Conservation (phyloP, 1,140 invertebrate genomes). For the Pseudomyrmex cubaensis region DNA sequence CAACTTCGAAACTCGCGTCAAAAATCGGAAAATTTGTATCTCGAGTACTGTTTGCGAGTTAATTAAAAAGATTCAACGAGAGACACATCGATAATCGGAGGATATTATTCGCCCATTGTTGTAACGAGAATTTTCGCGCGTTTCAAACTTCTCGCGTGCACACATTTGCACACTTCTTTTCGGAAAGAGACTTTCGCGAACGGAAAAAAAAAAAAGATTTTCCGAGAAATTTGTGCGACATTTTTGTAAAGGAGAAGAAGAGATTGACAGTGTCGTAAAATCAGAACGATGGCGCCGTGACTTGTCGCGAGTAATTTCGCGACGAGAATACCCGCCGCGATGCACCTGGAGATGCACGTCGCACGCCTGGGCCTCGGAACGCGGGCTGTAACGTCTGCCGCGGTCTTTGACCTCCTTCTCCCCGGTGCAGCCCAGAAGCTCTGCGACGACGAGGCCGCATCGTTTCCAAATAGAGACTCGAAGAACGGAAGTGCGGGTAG, state of each 20-base stretch:
- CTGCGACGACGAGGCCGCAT: constrained; percentile 42
- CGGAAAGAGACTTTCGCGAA: not conserved
- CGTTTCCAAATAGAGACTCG: constrained; percentile 34
- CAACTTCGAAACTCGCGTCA: constrained; percentile 7
- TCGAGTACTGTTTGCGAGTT: not conserved
- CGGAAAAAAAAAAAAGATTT: constrained; percentile 6
- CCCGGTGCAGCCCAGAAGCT: constrained; percentile 41
- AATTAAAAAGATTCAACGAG: not conserved
- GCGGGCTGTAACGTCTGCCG: constrained; percentile 48
- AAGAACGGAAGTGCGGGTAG: not conserved
- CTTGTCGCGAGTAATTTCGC: constrained; percentile 62
- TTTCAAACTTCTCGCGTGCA: not conserved
- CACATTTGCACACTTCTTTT: not conserved
- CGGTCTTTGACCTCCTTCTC: constrained; percentile 66
- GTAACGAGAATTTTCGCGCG: not conserved
- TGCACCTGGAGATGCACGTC: constrained; percentile 66
- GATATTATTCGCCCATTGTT: not conserved
- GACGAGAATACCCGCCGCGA: constrained; percentile 68
- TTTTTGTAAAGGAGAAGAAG: not conserved
- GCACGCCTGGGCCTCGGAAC: constrained; percentile 33
- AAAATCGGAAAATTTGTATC: constrained; percentile 16
- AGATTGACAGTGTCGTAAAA: constrained; percentile 38
- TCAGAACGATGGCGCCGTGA: constrained; percentile 28
- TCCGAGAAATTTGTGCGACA: not conserved
- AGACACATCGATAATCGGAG: not conserved